These are phyloP conservation scores for Galaxea fascicularis DNA, from an alignment of 92 coral and sea anemone genomes.

Conservation along the genomic window DNA sequence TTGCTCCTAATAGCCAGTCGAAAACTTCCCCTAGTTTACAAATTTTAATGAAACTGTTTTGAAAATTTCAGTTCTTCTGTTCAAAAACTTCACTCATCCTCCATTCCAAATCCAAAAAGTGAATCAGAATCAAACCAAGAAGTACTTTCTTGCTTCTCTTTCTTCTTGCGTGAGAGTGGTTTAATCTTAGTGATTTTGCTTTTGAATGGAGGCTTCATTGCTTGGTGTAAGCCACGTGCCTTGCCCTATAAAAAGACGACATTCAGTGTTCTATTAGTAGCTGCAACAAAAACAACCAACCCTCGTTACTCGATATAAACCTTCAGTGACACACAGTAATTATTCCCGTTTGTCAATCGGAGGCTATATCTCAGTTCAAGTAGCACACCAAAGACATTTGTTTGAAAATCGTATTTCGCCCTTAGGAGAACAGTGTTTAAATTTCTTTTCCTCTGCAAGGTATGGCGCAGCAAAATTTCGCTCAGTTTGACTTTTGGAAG, in stretches of 20 bases:
- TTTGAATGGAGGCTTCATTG: slow-evolving; percentile 85
- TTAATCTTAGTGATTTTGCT: slow-evolving; percentile 80
- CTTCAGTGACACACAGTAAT: too few species aligned
- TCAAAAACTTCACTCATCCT: slow-evolving; percentile 39
- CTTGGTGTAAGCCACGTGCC: slow-evolving; percentile 44
- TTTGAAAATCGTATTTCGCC: too few species aligned
- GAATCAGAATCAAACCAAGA: slow-evolving; percentile 97
- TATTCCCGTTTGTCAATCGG: too few species aligned
- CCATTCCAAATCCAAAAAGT: slow-evolving; percentile 86
- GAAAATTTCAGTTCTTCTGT: not conserved
- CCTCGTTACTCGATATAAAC: too few species aligned
- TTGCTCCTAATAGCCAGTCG: not conserved
- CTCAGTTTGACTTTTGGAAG: not conserved
- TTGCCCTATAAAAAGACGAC: slow-evolving; percentile 11
- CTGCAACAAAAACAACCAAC: not conserved
- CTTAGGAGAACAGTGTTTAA: not conserved
- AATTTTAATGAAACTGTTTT: not conserved
- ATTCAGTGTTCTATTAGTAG: not conserved
- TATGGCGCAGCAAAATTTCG: too few species aligned
- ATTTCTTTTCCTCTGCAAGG: not conserved
- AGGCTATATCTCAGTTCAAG: too few species aligned
- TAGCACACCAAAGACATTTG: too few species aligned
- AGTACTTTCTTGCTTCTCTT: slow-evolving; percentile 69
- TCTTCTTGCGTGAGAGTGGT: slow-evolving; percentile 69
- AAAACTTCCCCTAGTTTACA: not conserved